Conservation (phyloP, 2,888 invertebrate species). For the Myopa tessellatipennis region DNA sequence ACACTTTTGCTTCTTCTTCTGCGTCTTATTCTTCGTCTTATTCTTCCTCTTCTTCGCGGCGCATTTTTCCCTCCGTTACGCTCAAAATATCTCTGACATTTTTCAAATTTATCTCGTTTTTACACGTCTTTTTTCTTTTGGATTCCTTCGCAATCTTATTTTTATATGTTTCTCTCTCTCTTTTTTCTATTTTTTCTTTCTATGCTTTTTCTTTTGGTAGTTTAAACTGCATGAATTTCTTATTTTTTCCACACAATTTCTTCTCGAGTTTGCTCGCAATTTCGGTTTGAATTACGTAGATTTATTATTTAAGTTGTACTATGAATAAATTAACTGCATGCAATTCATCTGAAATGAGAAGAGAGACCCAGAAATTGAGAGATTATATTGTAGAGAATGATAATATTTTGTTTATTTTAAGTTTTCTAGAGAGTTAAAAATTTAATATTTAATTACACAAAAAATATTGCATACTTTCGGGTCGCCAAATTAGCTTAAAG, state of each 20-base stretch:
- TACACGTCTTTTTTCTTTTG: background rate
- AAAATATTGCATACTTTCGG: no score
- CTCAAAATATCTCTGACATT: conserved; percentile 1
- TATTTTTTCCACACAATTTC: background rate
- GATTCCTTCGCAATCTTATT: background rate
- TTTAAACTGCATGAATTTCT: background rate
- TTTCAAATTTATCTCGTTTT: conserved; percentile 11
- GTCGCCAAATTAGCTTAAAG: conserved; percentile 12
- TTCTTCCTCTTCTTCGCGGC: background rate
- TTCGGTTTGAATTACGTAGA: conserved; percentile 2
- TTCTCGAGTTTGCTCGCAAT: background rate
- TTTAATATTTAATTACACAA: no score
- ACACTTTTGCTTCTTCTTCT: no score
- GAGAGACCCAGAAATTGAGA: background rate
- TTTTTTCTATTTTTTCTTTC: background rate
- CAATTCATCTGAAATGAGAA: conserved; percentile 12
- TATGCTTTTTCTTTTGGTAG: background rate
- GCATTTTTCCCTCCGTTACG: background rate
- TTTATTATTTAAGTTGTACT: background rate
- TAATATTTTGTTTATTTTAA: no score
- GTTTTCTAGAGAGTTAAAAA: no score
- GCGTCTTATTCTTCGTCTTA: background rate
- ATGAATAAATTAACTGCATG: background rate
- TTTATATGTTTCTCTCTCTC: background rate
- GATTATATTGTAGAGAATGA: background rate